Evolutionary conservation across 2,113 vertebrate genomes (phyloP).

Genomic region (Narcine bancroftii): DNA sequence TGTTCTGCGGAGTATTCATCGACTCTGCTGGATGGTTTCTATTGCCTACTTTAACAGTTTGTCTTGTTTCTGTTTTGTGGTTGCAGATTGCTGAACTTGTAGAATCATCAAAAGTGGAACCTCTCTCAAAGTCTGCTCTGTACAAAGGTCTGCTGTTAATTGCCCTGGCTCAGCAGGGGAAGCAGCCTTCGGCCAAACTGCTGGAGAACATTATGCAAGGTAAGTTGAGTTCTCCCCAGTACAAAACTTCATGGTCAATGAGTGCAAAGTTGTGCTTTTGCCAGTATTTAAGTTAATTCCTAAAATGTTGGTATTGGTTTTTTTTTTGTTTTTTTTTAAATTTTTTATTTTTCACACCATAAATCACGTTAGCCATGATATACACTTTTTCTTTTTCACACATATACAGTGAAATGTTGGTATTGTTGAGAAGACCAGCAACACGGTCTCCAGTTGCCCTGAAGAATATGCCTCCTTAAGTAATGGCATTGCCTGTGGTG

Average conservation of each 20-base stretch:
- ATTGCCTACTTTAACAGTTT: background rate
- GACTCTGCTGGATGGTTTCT: background rate
- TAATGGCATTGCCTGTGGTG: background rate
- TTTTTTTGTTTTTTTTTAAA: no score
- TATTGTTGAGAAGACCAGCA: no score
- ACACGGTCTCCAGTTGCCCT: background rate
- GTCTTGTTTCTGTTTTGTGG: background rate
- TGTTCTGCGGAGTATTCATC: background rate
- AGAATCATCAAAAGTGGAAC: conserved; percentile 50
- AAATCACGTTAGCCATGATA: no score
- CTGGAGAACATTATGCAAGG: conserved; percentile 62
- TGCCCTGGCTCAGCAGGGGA: conserved; percentile 63
- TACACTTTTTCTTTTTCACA: no score
- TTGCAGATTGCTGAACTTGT: conserved; percentile 59
- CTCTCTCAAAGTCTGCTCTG: conserved; percentile 56
- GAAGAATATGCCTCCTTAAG: background rate
- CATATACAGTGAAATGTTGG: background rate
- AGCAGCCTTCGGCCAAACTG: conserved; percentile 60
- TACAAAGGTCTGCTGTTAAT: conserved; percentile 62
- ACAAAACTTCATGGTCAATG: background rate
- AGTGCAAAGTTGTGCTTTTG: background rate
- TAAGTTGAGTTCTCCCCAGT: conserved; percentile 38
- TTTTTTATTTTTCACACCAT: no score
- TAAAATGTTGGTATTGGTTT: no score
- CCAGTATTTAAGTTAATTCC: background rate